Percentiles rank a stretch among this genome's conserved stretches.
Evolutionary conservation across 2,113 vertebrate genomes (phyloP).

Genomic region (Gymnarchus niloticus): DNA sequence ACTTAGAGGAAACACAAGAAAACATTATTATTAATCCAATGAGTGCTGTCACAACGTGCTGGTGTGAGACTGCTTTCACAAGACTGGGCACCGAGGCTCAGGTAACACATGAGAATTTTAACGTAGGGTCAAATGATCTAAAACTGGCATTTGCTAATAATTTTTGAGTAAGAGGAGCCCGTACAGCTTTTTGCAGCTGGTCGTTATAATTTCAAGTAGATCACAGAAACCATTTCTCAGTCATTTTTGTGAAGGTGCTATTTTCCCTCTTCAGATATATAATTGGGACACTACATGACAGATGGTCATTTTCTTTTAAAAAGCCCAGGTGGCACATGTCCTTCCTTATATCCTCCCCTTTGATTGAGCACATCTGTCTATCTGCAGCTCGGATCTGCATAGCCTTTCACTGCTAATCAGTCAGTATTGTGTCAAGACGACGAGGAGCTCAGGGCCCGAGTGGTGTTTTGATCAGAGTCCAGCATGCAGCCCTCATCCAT

Average conservation of each 20-base stretch:
- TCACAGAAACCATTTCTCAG: too few species aligned
- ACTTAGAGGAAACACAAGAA: too few species aligned
- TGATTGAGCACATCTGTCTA: background rate
- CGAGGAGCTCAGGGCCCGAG: background rate
- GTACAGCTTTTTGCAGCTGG: background rate
- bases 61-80: background rate
- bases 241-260: background rate
- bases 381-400: background rate
- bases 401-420: slow-evolving; percentile 31
- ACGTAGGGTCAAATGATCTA: background rate
- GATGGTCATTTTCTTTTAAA: background rate
- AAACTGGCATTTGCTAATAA: background rate
- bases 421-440: slow-evolving; percentile 32
- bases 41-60: background rate
- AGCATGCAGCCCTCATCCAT: background rate
- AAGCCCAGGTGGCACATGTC: background rate
- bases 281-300: background rate
- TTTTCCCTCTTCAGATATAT: background rate
- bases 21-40: background rate
- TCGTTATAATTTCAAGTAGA: background rate
- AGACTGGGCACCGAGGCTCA: background rate
- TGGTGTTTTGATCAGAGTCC: background rate
- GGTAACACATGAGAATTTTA: background rate
- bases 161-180: background rate
- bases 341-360: background rate